Evolutionary conservation across 2,113 vertebrate genomes (phyloP).

Genomic region (Alectura lathami): DNA sequence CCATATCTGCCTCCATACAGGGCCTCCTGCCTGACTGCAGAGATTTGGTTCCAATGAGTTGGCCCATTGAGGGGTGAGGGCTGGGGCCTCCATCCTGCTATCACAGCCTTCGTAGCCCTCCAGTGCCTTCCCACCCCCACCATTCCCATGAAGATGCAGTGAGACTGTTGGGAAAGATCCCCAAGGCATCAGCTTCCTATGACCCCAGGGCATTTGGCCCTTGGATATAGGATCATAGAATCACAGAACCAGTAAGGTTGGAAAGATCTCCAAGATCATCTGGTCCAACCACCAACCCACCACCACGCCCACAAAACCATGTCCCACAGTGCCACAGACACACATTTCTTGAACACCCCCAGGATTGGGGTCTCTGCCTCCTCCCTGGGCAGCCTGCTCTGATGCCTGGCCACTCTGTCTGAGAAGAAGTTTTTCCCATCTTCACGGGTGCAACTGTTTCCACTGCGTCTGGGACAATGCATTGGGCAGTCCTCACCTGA

Average conservation of each 20-base stretch:
- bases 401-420: too few relatives aligned
- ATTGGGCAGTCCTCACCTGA: neutral
- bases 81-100: neutral
- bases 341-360: too few relatives aligned
- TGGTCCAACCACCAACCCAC: too few relatives aligned
- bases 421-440: too few relatives aligned
- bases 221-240: too few relatives aligned
- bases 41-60: neutral
- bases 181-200: neutral
- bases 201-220: neutral
- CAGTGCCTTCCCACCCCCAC: neutral
- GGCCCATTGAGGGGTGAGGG: neutral
- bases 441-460: neutral
- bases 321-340: too few relatives aligned
- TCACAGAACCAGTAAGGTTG: too few relatives aligned
- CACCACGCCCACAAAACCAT: too few relatives aligned
- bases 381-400: too few relatives aligned
- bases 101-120: neutral
- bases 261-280: too few relatives aligned
- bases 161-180: neutral
- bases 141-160: neutral
- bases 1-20: neutral
- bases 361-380: too few relatives aligned
- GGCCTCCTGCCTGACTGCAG: neutral
- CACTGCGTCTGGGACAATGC: neutral